Evolutionary conservation across 2,797 vertebrate species (phyloP), one percentile per base, ranked within the genome.

Genomic region (Pampus argenteus): DNA sequence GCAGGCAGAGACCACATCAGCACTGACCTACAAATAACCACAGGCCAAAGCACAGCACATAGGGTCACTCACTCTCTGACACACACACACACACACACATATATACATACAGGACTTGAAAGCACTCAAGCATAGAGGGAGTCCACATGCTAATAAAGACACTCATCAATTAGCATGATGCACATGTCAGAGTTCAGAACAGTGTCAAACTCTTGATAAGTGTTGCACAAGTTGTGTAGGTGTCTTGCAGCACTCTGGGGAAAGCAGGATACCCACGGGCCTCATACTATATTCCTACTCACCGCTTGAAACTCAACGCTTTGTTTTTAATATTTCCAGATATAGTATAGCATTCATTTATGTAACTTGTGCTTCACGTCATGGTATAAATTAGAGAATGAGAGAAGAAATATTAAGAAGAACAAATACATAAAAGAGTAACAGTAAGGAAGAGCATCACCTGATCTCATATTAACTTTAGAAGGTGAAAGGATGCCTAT

Each of bases 1-100:
- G 64, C 77, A 86, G 79, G 88, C 88, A 76, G 81, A 75, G 85
- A 88, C 84, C 87, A 86, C 87, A 92, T 92, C 86, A 90, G 68
- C 78, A 49, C 85, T 89, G 87, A 91, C 90, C 90, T 90, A 84
- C 74, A 80, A 85, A 88, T 78, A 81, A 82, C 89, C 87, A 88
- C 76, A 90, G 90, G 89, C 88, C 89, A 89, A 76, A 88, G 83
- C 78, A 71, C 80, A 86, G 85, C 79, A 61, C 86, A 84, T 74
- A 52, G 86, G 90, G 86, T 90, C 90, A 90, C 76, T 60, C 78
- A 60, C 68, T 74, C 72, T 50, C 79, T 66, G 58, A 34, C 63
- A 70, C 44, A 56, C 77, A 70, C 66, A 48, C 42, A 57, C 58
- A 57, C 59, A 51, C 60, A 50, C 61, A 64, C 20, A n/a, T 38